Conservation (phyloP, 2,113 vertebrate species). For the Onychostoma macrolepis region DNA sequence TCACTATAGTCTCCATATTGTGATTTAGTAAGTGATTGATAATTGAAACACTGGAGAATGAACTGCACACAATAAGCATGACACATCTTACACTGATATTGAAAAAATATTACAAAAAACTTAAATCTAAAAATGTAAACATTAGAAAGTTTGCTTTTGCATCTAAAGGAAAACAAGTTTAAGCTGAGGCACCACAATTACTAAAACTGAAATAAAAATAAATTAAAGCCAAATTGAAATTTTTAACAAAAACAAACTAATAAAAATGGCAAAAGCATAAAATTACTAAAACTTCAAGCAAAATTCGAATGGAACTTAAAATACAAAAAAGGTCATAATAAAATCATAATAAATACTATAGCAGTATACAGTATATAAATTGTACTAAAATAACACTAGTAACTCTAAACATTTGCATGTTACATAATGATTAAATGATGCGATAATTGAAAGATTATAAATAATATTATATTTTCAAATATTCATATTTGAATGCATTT, state of each 20-base stretch:
- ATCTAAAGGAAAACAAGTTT: neutral
- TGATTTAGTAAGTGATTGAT: neutral
- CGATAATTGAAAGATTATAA: neutral
- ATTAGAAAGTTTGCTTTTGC: neutral
- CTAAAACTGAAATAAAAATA: neutral
- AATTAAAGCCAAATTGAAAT: neutral
- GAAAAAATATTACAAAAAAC: too few species aligned
- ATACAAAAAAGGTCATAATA: neutral
- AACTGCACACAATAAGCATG: neutral
- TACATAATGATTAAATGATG: neutral
- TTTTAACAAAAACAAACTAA: neutral
- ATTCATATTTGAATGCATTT: conserved; percentile 1
- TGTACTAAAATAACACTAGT: neutral
- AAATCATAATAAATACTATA: neutral
- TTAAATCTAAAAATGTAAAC: neutral
- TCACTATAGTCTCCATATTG: neutral
- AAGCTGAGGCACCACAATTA: neutral
- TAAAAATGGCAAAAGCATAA: neutral
- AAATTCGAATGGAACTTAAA: neutral
- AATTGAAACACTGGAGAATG: neutral
- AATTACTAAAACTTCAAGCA: neutral
- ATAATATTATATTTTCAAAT: neutral
- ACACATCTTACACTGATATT: neutral
- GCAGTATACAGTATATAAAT: neutral
- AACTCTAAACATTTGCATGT: neutral